Evolutionary conservation across 2,888 invertebrate species (phyloP).

Genomic region (Leptinotarsa tumamoca): DNA sequence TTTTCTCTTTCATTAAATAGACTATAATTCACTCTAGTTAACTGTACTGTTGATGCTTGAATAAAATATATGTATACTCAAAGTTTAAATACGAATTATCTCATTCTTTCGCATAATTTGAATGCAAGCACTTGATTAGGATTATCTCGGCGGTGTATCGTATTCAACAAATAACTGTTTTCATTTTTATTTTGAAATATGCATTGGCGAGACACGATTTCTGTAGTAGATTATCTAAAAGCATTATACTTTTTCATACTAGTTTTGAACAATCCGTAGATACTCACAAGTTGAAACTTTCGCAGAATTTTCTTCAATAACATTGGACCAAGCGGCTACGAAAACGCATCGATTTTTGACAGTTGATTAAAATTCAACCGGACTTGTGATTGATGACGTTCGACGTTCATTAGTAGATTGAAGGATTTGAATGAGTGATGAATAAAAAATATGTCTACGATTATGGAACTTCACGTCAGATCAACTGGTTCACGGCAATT

Average conservation of each 20-base stretch:
- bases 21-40: constrained; percentile 38
- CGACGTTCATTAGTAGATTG: too few species aligned
- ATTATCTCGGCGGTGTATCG: constrained; percentile 19
- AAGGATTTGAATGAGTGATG: too few species aligned
- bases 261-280: too few species aligned
- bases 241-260: not conserved
- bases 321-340: too few species aligned
- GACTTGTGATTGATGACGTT: too few species aligned
- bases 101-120: constrained; percentile 22
- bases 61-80: constrained; percentile 9
- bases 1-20: constrained; percentile 39
- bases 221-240: not conserved
- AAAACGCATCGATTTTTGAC: too few species aligned
- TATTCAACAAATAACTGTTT: constrained; percentile 10
- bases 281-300: too few species aligned
- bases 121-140: constrained; percentile 15
- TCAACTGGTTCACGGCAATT: too few species aligned
- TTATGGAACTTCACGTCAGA: too few species aligned
- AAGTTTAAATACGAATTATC: constrained; percentile 19
- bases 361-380: too few species aligned
- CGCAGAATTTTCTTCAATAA: too few species aligned
- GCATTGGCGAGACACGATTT: constrained; percentile 6
- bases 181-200: constrained; percentile 4
- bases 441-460: too few species aligned
- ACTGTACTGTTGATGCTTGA: constrained; percentile 26